Evolutionary conservation across 2,797 vertebrate species (phyloP).

Genomic region (Knipowitschia caucasica): DNA sequence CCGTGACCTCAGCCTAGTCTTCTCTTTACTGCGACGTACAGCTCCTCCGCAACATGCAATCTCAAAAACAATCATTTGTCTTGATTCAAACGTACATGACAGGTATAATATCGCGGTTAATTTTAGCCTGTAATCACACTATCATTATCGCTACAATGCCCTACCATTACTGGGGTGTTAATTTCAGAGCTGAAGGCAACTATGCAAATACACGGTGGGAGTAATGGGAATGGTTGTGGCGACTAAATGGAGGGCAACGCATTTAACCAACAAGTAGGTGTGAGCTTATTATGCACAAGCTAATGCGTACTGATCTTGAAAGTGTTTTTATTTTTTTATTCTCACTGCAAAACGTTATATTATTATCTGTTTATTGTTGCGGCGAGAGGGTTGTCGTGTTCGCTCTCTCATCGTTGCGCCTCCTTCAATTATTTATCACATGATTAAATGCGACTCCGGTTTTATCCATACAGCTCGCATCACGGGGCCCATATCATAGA

Average conservation of each 20-base stretch:
- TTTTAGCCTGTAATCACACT: slow-evolving; percentile 16
- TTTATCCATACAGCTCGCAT: slow-evolving; percentile 14
- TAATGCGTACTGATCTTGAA: slow-evolving; percentile 16
- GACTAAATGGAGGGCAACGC: slow-evolving; percentile 28
- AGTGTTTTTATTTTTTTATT: slow-evolving; percentile 16
- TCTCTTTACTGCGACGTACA: not conserved
- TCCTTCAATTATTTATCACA: slow-evolving; percentile 26
- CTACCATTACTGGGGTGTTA: slow-evolving; percentile 19
- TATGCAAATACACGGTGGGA: slow-evolving; percentile 8
- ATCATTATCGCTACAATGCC: slow-evolving; percentile 23
- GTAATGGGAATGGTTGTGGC: slow-evolving; percentile 15
- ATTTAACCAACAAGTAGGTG: slow-evolving; percentile 30
- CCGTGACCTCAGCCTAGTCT: not conserved
- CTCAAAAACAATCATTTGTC: not conserved
- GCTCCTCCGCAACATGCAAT: not conserved
- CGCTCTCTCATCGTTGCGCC: slow-evolving; percentile 26
- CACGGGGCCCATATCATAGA: slow-evolving; percentile 5
- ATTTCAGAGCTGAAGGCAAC: slow-evolving; percentile 29
- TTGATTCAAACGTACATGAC: slow-evolving; percentile 5
- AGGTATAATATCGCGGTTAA: slow-evolving; percentile 23
- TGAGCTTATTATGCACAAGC: slow-evolving; percentile 19
- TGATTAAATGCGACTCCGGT: slow-evolving; percentile 7
- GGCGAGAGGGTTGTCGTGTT: slow-evolving; percentile 17
- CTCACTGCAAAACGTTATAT: not conserved
- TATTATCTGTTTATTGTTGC: slow-evolving; percentile 1